Conservation (phyloP, 2,113 vertebrate species). For the Caloenas nicobarica region DNA sequence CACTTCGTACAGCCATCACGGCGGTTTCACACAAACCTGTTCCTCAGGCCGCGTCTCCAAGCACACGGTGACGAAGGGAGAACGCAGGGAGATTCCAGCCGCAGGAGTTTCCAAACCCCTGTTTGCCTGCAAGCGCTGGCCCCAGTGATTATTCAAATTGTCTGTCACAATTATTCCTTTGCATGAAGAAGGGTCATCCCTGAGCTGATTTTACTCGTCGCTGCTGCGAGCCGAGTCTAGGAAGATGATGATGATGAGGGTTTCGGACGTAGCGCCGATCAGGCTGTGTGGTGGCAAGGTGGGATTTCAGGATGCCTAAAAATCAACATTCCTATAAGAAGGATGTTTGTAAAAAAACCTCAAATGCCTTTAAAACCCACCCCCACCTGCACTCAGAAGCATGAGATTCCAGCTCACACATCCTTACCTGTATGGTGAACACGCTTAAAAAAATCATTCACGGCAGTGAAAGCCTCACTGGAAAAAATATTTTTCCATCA, state of each 20-base stretch:
- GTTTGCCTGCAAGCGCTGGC: background rate
- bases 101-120: background rate
- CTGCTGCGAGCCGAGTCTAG: background rate
- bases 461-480: background rate
- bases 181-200: background rate
- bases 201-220: background rate
- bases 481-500: background rate
- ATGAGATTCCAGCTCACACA: background rate
- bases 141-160: background rate
- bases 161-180: background rate
- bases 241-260: rapidly evolving
- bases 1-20: background rate
- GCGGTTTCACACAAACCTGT: slow-evolving; percentile 34
- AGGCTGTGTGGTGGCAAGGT: background rate
- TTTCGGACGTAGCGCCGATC: rapidly evolving
- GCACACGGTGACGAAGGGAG: rapidly evolving
- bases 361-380: background rate
- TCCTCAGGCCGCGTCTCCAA: background rate
- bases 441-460: background rate
- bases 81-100: background rate
- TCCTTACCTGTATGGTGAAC: background rate
- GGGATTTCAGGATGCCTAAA: background rate
- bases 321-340: background rate
- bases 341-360: background rate
- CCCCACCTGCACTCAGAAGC: background rate